Percentiles rank a stretch among this genome's conserved stretches.
phyloP scores from a whole-genome alignment of 2,797 vertebrate genomes.

The Gymnopithys bicolor region DNA sequence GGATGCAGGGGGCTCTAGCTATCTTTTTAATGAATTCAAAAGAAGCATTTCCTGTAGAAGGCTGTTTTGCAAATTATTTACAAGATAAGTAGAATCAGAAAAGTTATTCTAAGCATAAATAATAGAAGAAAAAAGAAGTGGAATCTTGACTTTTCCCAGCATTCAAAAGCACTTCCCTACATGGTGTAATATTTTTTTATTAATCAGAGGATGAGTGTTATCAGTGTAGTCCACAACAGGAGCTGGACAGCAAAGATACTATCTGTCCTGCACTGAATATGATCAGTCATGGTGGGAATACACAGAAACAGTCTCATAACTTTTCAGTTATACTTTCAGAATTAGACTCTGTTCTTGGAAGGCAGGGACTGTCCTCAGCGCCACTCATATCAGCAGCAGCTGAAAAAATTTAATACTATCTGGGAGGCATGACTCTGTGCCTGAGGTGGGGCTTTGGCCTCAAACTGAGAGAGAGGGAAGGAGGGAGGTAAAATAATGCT shows the following conservation, averaged over 20 bases:
- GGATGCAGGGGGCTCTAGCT: neutral
- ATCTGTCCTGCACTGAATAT: neutral
- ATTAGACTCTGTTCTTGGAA: neutral
- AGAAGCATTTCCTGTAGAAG: neutral
- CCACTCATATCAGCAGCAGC: neutral
- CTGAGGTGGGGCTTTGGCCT: neutral
- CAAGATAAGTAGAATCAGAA: neutral
- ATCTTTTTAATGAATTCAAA: neutral
- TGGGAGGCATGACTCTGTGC: neutral
- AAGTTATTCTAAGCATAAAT: neutral
- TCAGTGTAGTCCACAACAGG: neutral
- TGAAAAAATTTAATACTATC: neutral
- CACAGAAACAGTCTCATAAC: neutral
- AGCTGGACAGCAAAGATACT: neutral
- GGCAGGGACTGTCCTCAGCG: neutral
- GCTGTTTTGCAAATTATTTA: neutral
- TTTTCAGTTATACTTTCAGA: neutral
- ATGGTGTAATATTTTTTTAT: neutral
- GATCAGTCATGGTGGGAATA: neutral
- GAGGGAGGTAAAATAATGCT: constrained; percentile 15
- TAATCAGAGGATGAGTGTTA: neutral
- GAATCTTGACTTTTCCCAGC: neutral
- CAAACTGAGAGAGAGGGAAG: neutral
- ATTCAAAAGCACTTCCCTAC: neutral
- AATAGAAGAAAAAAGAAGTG: neutral